These are phyloP conservation scores for Epinephelus moara DNA, from an alignment of 2,113 vertebrate species.

Conservation along the genomic window DNA sequence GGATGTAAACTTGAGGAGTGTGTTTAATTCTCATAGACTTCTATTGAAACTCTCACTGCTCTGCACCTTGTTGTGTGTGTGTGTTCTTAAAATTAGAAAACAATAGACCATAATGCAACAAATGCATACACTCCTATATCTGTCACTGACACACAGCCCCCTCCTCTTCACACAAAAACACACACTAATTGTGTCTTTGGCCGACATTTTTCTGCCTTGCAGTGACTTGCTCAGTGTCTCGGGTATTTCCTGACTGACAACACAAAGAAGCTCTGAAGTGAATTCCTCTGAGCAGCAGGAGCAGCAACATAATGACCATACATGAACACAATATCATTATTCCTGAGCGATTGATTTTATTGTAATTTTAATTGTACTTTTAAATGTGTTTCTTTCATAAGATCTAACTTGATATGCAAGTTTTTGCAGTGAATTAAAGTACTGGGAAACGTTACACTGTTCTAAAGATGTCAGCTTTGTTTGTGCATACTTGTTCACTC, in stretches of 20 bases:
- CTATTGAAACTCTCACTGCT: not conserved
- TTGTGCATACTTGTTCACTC: not conserved
- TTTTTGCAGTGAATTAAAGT: too few relatives aligned
- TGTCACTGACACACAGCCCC: not conserved
- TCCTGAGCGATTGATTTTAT: not conserved
- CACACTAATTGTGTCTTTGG: not conserved
- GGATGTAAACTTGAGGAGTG: too few relatives aligned
- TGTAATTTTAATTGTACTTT: not conserved
- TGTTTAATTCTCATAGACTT: too few relatives aligned
- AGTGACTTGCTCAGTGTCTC: slow-evolving; percentile 8
- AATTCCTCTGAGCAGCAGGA: not conserved
- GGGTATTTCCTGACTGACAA: slow-evolving; percentile 35
- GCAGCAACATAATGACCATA: not conserved
- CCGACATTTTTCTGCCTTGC: slow-evolving; percentile 25
- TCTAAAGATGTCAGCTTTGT: not conserved
- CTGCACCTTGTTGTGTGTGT: not conserved
- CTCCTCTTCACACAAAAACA: slow-evolving; percentile 4
- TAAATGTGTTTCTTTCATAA: too few relatives aligned
- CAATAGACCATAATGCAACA: not conserved
- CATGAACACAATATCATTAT: not conserved
- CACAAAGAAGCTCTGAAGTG: not conserved
- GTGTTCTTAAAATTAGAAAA: not conserved
- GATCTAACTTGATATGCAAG: too few relatives aligned
- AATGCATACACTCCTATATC: not conserved
- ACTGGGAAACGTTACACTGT: not conserved